Conservation (phyloP, 2,113 vertebrate species). For the Chionomys nivalis region DNA sequence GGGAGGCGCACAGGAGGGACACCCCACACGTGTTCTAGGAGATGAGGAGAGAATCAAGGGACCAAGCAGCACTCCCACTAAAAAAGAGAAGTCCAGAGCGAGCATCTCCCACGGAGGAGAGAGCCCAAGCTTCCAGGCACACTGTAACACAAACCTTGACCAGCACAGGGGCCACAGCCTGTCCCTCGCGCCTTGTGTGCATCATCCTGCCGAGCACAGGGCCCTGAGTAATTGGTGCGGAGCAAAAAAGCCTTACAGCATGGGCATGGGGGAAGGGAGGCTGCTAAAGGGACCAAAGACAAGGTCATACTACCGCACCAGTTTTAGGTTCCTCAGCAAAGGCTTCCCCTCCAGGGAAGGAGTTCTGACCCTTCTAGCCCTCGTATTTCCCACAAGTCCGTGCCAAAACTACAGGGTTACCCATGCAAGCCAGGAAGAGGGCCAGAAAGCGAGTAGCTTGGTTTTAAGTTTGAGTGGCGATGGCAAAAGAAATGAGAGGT, state of each 20-base stretch:
- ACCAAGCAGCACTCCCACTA: not conserved
- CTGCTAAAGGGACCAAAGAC: not conserved
- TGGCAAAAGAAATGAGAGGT: not conserved
- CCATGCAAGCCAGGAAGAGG: too few relatives aligned
- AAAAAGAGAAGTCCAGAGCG: not conserved
- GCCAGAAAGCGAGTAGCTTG: not conserved
- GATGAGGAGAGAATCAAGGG: not conserved
- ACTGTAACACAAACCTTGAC: rapidly evolving
- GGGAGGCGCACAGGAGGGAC: not conserved
- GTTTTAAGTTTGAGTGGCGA: not conserved
- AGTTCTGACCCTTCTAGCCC: not conserved
- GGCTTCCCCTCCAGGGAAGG: too few relatives aligned
- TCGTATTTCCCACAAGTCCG: too few relatives aligned
- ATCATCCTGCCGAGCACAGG: rapidly evolving
- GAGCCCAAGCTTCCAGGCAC: too few relatives aligned
- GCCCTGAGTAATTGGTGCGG: rapidly evolving
- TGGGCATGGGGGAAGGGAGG: not conserved
- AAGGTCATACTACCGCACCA: not conserved
- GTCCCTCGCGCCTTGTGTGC: rapidly evolving
- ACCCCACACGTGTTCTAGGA: not conserved
- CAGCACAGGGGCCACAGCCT: not conserved
- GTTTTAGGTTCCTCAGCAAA: not conserved
- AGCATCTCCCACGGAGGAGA: rapidly evolving
- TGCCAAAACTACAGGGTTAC: not conserved
- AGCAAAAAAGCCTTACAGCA: not conserved